Conservation (phyloP, 2,113 vertebrate genomes). For the Chaetura pelagica region DNA sequence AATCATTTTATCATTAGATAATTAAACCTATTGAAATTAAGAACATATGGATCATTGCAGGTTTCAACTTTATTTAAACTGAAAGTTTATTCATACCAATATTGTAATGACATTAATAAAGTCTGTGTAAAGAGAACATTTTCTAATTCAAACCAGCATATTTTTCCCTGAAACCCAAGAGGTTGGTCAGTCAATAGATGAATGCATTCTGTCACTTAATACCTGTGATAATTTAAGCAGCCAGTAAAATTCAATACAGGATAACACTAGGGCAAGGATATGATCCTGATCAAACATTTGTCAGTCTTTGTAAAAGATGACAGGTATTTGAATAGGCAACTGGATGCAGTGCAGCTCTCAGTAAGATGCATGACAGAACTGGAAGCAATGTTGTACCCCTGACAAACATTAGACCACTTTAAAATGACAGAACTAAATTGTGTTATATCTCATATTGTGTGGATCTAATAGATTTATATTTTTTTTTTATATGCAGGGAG, state of each 20-base stretch:
- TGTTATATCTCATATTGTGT: conserved; percentile 34
- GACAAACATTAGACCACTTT: conserved; percentile 74
- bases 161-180: conserved; percentile 20
- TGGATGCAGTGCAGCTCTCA: conserved; percentile 62
- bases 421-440: conserved; percentile 75
- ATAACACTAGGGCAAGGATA: conserved; percentile 55
- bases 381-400: conserved; percentile 37
- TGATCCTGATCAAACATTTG: conserved; percentile 78
- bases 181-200: conserved; percentile 68
- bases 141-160: conserved; percentile 35
- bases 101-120: background rate
- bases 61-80: background rate
- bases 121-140: conserved; percentile 15
- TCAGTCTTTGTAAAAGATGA: conserved; percentile 78
- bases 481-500: conserved; percentile 41
- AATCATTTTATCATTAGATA: background rate
- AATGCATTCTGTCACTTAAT: conserved; percentile 81
- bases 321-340: conserved; percentile 74
- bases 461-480: background rate
- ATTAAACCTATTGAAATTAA: conserved; percentile 12
- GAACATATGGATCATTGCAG: background rate
- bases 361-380: conserved; percentile 62
- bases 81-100: background rate
- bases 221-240: conserved; percentile 72
- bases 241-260: conserved; percentile 66